A percentile compares a stretch with the other conserved stretches of the same genome.
These are phyloP conservation scores for Muschampia plurimacula DNA, from an alignment of 2,888 invertebrate genomes.

Conservation along the genomic window DNA sequence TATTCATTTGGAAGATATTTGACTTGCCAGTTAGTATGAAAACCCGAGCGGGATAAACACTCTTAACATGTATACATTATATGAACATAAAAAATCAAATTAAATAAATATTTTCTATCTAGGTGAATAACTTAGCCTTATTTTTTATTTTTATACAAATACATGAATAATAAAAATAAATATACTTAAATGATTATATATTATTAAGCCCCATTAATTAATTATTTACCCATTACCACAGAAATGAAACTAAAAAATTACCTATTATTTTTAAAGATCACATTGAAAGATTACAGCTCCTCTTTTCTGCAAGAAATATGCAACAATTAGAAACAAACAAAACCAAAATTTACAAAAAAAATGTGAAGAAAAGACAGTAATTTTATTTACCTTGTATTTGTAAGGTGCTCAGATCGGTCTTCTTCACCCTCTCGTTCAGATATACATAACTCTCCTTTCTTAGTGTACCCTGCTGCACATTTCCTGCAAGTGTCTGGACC, in stretches of 20 bases:
- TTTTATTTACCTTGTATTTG: slow-evolving; percentile 66
- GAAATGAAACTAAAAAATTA: slow-evolving; percentile 56
- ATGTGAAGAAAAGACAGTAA: background rate
- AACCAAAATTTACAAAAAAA: slow-evolving; percentile 26
- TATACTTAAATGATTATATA: background rate
- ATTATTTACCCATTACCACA: background rate
- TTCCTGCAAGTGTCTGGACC: slow-evolving; percentile 96
- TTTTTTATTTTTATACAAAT: background rate
- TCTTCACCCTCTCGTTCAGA: slow-evolving; percentile 84
- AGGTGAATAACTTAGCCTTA: no score
- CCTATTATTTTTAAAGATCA: slow-evolving; percentile 53
- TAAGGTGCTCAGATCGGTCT: slow-evolving; percentile 61
- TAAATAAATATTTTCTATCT: no score
- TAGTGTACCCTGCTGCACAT: slow-evolving; percentile 91
- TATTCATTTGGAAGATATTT: no score
- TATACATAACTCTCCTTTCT: slow-evolving; percentile 91
- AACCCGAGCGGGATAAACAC: no score
- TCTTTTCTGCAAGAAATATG: slow-evolving; percentile 73
- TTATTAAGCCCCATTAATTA: slow-evolving; percentile 55
- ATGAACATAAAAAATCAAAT: no score
- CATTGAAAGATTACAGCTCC: slow-evolving; percentile 65
- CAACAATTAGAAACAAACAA: slow-evolving; percentile 17
- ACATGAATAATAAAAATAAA: slow-evolving; percentile 16
- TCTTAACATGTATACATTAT: no score
- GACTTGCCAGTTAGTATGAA: no score